Evolutionary conservation across 2,113 vertebrate species (phyloP).

Genomic region (Bos taurus): ARS-UCD2.0 NC_037335.1:61372001-61372500

Average conservation of each 20-base stretch:
- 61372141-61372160: conserved; percentile 27
- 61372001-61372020: conserved; percentile 35
- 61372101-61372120: background rate
- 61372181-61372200: conserved; percentile 38
- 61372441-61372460: background rate
- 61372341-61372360: background rate
- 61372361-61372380: conserved; percentile 28
- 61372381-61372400: background rate
- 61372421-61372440: background rate
- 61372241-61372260: background rate
- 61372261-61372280: background rate
- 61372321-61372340: background rate
- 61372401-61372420: conserved; percentile 15
- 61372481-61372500: conserved; percentile 18
- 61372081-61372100: conserved; percentile 20
- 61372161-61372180: conserved; percentile 22
- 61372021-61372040: conserved; percentile 31
- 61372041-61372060: conserved; percentile 13
- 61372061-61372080: conserved; percentile 36
- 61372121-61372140: conserved; percentile 41
- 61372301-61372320: background rate
- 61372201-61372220: background rate
- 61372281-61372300: conserved; percentile 4
- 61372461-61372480: conserved; percentile 7
- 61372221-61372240: background rate